These are phyloP conservation scores for Xanthorhoe spadicearia DNA, from an alignment of 2,888 invertebrate species.

Conservation along the genomic window DNA sequence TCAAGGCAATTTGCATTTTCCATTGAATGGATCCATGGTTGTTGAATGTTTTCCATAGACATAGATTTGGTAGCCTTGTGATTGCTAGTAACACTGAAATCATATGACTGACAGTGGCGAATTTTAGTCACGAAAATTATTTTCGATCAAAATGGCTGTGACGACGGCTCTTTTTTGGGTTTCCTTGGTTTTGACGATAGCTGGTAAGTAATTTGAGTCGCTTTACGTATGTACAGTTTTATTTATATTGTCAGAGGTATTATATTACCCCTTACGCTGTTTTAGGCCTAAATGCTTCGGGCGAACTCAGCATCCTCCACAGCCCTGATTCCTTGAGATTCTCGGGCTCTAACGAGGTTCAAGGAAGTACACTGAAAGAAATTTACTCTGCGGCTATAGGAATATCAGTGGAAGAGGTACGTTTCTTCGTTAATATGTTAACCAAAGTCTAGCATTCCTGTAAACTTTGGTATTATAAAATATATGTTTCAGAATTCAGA, in stretches of 20 bases:
- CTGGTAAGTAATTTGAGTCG: constrained; percentile 62
- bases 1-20: too few species aligned
- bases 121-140: constrained; percentile 52
- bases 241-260: neutral
- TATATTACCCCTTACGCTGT: constrained; percentile 27
- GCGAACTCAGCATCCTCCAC: constrained; percentile 88
- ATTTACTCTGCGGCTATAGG: constrained; percentile 89
- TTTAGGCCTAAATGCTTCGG: constrained; percentile 82
- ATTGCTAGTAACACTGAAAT: constrained; percentile 50
- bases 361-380: constrained; percentile 88
- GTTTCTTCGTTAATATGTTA: neutral
- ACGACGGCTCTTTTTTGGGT: constrained; percentile 71
- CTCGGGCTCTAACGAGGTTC: constrained; percentile 86
- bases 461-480: too few species aligned
- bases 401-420: constrained; percentile 88
- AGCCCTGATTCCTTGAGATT: constrained; percentile 88
- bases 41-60: neutral
- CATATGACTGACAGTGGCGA: constrained; percentile 69
- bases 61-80: neutral
- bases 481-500: constrained; percentile 79
- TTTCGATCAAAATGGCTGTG: constrained; percentile 74
- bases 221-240: neutral
- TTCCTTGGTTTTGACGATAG: constrained; percentile 65
- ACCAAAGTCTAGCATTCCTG: too few species aligned
- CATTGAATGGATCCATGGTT: too few species aligned